Evolutionary conservation across 2,888 invertebrate genomes (phyloP), one percentile per base, ranked within the genome.

Genomic region (Scelioninae gen. 1): DNA sequence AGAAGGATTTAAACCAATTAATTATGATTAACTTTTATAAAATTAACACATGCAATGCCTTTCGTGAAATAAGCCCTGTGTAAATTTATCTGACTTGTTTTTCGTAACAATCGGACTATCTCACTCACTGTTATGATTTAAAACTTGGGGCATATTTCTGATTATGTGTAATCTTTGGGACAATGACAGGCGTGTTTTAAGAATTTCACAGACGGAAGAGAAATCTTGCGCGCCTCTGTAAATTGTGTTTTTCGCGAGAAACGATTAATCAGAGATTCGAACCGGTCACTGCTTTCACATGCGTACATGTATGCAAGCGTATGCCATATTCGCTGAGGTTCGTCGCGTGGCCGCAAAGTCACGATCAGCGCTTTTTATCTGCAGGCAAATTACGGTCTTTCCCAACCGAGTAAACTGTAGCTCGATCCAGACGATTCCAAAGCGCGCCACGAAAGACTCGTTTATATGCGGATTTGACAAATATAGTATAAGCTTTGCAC

Each of bases 231-330:
- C 88, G 86, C 84, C 84, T 80, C 75, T 76, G 87, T 88, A 88
- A 84, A 88, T 88, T 88, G 88, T 88, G 84, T 84, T 88, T 86
- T 86, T 79, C 85, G 85, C 87, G 85, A 83, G 86, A 82, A 86
- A 81, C 85, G 75, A 83, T 82, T 82, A 84, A 82, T 84, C 84
- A 84, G 84, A 76, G 84, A 82, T 84, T 74, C 82, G 77, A 84
- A 83, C 74, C 84, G 82, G 82, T 83, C 84, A 83, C 76, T 81
- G 83, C 84, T 83, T 84, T 84, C 83, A 83, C 83, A 75, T 79
- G 78, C 81, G 83, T 80, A 69, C 71, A 75, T 62, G 71, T 58
- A 76, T 23, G 23, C 71, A 72, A 58, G 77, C 68, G 74, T 65
- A 74, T 76, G 83, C 83, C 72, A 71, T 72, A 80, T 82, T 84